Evolutionary conservation across 30 jellyfish, hydroid and myxozoan species (phyloP).

Genomic region (Aurelia sp.): DNA sequence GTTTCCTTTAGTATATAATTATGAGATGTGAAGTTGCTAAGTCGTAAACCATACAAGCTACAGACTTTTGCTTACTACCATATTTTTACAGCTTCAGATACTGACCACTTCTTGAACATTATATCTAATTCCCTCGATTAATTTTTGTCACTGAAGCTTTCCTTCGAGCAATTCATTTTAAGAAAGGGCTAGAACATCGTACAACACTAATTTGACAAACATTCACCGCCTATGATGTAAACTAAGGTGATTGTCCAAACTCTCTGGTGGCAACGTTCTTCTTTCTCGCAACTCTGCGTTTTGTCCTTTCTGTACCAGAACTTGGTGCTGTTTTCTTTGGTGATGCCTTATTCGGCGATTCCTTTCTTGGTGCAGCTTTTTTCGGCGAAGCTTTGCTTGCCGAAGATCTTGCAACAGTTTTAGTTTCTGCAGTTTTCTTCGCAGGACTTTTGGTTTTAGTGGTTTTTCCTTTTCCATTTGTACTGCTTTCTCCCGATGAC

Average conservation of each 20-base stretch:
- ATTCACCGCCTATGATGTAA: too few species aligned
- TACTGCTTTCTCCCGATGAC: neutral
- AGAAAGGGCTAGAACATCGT: too few species aligned
- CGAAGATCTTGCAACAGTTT: neutral
- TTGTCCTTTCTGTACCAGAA: neutral
- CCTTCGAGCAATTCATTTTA: too few species aligned
- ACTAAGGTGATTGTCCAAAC: constrained; percentile 5
- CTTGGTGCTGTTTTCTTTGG: neutral
- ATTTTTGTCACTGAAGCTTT: too few species aligned
- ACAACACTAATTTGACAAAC: too few species aligned
- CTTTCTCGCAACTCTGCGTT: neutral
- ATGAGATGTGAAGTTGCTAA: too few species aligned
- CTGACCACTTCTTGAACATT: too few species aligned
- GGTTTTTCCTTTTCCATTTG: neutral
- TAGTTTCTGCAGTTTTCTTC: neutral
- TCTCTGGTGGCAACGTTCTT: constrained; percentile 1
- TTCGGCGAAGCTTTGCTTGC: neutral
- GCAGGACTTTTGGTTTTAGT: neutral
- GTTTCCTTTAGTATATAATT: too few species aligned
- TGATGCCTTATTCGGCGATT: neutral
- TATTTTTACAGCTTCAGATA: too few species aligned
- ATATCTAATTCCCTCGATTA: too few species aligned
- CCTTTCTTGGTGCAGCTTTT: neutral
- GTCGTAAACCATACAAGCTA: too few species aligned
- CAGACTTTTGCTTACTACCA: too few species aligned